These are phyloP conservation scores for Rattus rattus DNA, from an alignment of 2,113 vertebrate genomes.

Conservation along the genomic window DNA sequence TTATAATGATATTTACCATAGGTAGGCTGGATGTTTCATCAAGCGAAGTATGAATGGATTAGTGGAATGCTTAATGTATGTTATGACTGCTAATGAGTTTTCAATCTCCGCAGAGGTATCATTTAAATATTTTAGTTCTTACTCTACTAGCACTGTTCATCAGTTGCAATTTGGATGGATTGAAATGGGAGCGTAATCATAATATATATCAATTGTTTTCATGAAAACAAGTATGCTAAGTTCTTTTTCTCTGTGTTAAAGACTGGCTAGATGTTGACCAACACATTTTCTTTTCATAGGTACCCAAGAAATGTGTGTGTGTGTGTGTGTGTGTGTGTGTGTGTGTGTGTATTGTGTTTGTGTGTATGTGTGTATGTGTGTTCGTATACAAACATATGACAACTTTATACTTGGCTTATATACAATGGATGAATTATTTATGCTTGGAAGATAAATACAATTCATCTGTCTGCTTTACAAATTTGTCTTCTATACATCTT, in stretches of 20 bases:
- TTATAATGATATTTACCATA: neutral
- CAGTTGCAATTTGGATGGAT: neutral
- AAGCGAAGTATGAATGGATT: slow-evolving; percentile 6
- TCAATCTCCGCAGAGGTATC: slow-evolving; percentile 15
- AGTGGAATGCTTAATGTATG: neutral
- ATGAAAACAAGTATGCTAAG: neutral
- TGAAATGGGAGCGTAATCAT: slow-evolving; percentile 30
- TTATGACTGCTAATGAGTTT: slow-evolving; percentile 32
- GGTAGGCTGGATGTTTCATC: slow-evolving; percentile 5
- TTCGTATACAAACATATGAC: neutral
- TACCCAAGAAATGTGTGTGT: neutral
- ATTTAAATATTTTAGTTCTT: neutral
- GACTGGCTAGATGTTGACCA: neutral
- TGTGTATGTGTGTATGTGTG: no score
- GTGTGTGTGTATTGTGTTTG: neutral
- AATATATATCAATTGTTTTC: neutral
- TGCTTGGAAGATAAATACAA: slow-evolving; percentile 1
- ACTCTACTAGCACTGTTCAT: neutral
- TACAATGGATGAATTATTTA: slow-evolving; percentile 21
- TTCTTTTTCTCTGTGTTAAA: slow-evolving; percentile 11
- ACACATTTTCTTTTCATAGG: slow-evolving; percentile 16
- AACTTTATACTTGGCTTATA: slow-evolving; percentile 13
- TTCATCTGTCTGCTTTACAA: neutral
- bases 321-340: neutral
- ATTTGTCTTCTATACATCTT: neutral